These are phyloP conservation scores for Meiosimyza decipiens DNA, from an alignment of 2,888 invertebrate genomes.

Conservation along the genomic window DNA sequence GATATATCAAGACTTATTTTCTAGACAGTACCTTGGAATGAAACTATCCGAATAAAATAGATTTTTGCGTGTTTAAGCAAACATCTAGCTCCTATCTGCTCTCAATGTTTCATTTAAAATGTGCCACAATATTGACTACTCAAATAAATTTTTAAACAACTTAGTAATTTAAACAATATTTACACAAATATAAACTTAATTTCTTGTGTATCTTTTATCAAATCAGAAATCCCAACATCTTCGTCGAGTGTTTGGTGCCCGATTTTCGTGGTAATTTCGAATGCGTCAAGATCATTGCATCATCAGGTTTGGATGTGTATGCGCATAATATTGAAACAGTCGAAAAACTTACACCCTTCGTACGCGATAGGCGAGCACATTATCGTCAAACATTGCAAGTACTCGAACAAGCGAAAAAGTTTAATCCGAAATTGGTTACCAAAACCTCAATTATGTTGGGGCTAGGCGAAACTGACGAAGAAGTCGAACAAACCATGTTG, in stretches of 20 bases:
- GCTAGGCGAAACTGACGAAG: conserved; percentile 88
- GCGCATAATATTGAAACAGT: conserved; percentile 99
- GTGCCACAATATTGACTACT: too few relatives aligned
- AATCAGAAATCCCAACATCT: conserved; percentile 79
- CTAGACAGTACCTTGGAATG: too few relatives aligned
- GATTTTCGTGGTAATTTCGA: conserved; percentile 89
- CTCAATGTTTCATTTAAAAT: too few relatives aligned
- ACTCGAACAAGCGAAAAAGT: conserved; percentile 82
- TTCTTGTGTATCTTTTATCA: neutral
- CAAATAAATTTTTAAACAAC: neutral
- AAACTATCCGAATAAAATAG: too few relatives aligned
- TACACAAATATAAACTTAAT: neutral
- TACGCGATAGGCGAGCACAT: conserved; percentile 92
- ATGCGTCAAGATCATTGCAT: conserved; percentile 79
- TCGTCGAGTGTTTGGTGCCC: conserved; percentile 96
- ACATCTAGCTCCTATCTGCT: too few relatives aligned
- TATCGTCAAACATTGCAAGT: conserved; percentile 91
- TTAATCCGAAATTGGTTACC: conserved; percentile 86
- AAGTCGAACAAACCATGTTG: conserved; percentile 86
- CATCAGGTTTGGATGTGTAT: conserved; percentile 92
- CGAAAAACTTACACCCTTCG: conserved; percentile 87
- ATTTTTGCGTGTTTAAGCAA: too few relatives aligned
- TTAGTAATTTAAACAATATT: neutral
- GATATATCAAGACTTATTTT: too few relatives aligned
- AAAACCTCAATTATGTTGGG: conserved; percentile 99